Percentiles rank a stretch among this genome's conserved stretches.
These are phyloP conservation scores for Gonioctena quinquepunctata DNA, from an alignment of 1,140 invertebrate species.

Conservation along the genomic window DNA sequence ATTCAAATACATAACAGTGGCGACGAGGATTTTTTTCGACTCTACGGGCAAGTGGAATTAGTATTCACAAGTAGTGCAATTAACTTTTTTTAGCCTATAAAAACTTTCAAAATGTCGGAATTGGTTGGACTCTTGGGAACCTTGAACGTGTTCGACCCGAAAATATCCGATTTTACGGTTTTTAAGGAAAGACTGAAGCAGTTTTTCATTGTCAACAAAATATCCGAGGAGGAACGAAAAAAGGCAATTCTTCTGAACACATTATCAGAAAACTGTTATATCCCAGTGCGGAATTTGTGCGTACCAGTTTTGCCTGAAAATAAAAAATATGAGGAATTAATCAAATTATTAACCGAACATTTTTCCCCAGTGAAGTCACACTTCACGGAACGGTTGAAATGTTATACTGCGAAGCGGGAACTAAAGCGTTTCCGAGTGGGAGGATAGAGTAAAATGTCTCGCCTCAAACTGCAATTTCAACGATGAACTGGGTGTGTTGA, in stretches of 20 bases:
- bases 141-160: not conserved
- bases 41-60: too few relatives aligned
- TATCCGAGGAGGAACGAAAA: not conserved
- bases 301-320: not conserved
- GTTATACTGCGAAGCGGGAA: not conserved
- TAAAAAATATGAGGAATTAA: not conserved
- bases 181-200: slow-evolving; percentile 3
- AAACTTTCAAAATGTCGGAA: too few relatives aligned
- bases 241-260: slow-evolving; percentile 1
- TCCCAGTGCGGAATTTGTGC: not conserved
- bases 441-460: slow-evolving; percentile 11
- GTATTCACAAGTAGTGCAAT: too few relatives aligned
- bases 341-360: not conserved
- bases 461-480: slow-evolving; percentile 11
- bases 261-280: not conserved
- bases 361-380: slow-evolving; percentile 2
- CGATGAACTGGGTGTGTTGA: not conserved
- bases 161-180: not conserved
- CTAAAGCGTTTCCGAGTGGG: not conserved
- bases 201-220: not conserved
- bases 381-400: slow-evolving; percentile 9
- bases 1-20: too few relatives aligned
- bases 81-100: too few relatives aligned
- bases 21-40: too few relatives aligned
- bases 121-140: slow-evolving; percentile 1